phyloP scores from a whole-genome alignment of 2,888 invertebrate species.

The Tachystola acroxantha region DNA sequence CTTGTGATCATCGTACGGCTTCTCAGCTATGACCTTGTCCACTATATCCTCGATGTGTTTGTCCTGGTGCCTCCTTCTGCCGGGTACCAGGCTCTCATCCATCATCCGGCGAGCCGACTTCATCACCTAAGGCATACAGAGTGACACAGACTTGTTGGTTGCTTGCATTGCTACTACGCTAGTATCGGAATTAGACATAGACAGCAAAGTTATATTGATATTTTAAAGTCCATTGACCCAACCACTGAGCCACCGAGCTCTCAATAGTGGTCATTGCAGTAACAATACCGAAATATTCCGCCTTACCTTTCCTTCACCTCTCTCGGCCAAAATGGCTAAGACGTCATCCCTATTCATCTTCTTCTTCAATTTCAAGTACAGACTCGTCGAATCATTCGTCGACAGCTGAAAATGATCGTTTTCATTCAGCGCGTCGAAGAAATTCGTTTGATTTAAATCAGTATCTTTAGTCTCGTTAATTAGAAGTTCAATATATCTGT shows the following conservation, averaged over 20 bases:
- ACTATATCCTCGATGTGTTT: slow-evolving; percentile 39
- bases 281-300: too few species aligned
- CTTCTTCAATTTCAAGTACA: slow-evolving; percentile 56
- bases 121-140: too few species aligned
- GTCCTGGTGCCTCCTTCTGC: slow-evolving; percentile 17
- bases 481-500: slow-evolving; percentile 32
- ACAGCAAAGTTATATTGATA: too few species aligned
- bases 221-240: too few species aligned
- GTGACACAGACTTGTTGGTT: too few species aligned
- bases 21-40: slow-evolving; percentile 50
- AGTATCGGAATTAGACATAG: too few species aligned
- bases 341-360: slow-evolving; percentile 63
- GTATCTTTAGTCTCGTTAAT: slow-evolving; percentile 36
- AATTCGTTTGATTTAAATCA: slow-evolving; percentile 46
- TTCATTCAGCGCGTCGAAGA: slow-evolving; percentile 45
- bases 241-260: too few species aligned
- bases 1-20: slow-evolving; percentile 44
- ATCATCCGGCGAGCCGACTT: slow-evolving; percentile 45
- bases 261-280: too few species aligned
- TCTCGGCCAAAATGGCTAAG: slow-evolving; percentile 36
- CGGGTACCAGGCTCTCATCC: slow-evolving; percentile 7
- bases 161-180: too few species aligned
- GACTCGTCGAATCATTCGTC: slow-evolving; percentile 32
- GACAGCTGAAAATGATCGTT: slow-evolving; percentile 42
- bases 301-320: slow-evolving; percentile 20